Percentiles rank a stretch among this genome's conserved stretches.
Evolutionary conservation across 2,888 invertebrate species (phyloP).

Genomic region (Drosophila paracracens): DNA sequence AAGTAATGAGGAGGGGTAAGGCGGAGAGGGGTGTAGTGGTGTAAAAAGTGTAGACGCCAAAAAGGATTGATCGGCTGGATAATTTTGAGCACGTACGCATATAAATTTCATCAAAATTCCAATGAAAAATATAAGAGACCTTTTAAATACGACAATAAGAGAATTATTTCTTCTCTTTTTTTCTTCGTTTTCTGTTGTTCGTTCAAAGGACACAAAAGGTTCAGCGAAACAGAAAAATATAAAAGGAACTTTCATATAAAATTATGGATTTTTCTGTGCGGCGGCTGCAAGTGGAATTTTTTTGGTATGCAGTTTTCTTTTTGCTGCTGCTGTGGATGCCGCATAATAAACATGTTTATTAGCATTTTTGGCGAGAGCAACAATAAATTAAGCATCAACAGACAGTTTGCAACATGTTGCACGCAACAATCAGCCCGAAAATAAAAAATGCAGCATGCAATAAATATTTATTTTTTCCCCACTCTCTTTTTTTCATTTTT

Average conservation of each 20-base stretch:
- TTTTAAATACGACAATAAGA: conserved; percentile 68
- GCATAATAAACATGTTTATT: conserved; percentile 81
- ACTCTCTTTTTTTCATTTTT: background rate
- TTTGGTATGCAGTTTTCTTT: conserved; percentile 35
- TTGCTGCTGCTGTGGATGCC: conserved; percentile 41
- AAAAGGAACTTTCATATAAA: conserved; percentile 37
- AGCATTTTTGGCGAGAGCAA: conserved; percentile 68
- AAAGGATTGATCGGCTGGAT: conserved; percentile 80
- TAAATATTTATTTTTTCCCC: conserved; percentile 52
- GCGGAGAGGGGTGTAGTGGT: too few relatives aligned
- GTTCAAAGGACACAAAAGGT: conserved; percentile 41
- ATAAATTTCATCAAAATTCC: conserved; percentile 83
- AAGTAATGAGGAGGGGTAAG: background rate
- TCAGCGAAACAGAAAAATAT: conserved; percentile 4
- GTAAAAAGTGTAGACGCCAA: conserved; percentile 33
- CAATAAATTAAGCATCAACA: conserved; percentile 69
- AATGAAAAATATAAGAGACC: conserved; percentile 63
- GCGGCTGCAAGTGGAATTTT: conserved; percentile 39
- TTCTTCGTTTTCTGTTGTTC: background rate
- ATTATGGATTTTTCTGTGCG: conserved; percentile 64
- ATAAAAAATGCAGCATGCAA: conserved; percentile 64
- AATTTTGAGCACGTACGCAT: conserved; percentile 83
- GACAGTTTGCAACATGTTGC: conserved; percentile 76
- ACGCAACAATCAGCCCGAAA: conserved; percentile 67
- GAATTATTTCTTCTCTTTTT: conserved; percentile 22